A percentile compares a stretch with the other conserved stretches of the same genome.
Evolutionary conservation across 2,888 invertebrate species (phyloP).

Genomic region (Sinohyriopsis cumingii): DNA sequence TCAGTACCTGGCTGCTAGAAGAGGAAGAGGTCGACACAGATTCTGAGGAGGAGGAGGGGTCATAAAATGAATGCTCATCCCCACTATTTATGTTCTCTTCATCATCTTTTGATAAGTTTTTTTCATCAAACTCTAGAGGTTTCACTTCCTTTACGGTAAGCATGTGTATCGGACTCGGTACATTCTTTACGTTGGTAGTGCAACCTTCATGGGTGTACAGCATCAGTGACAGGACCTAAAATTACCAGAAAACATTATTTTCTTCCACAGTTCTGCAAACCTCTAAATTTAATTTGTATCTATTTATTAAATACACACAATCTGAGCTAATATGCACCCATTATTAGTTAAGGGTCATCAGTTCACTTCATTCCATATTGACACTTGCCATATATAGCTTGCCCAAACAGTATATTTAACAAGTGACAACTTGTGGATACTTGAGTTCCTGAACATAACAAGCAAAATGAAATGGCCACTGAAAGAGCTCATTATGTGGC

Average conservation of each 20-base stretch:
- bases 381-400: too few species aligned
- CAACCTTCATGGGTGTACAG: constrained; percentile 63
- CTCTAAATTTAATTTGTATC: background rate
- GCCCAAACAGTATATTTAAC: too few species aligned
- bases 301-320: background rate
- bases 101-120: constrained; percentile 17
- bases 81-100: constrained; percentile 39
- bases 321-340: background rate
- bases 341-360: background rate
- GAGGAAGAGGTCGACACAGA: constrained; percentile 8
- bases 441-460: too few species aligned
- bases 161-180: constrained; percentile 12
- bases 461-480: too few species aligned
- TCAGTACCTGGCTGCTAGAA: constrained; percentile 23
- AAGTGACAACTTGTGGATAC: too few species aligned
- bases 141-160: constrained; percentile 19
- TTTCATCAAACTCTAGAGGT: constrained; percentile 27
- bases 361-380: background rate
- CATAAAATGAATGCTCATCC: constrained; percentile 24
- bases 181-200: constrained; percentile 32
- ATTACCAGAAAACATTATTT: background rate
- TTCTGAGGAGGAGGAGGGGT: constrained; percentile 24
- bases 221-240: constrained; percentile 67
- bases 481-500: too few species aligned
- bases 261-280: too few species aligned